These are phyloP conservation scores for Brachylomia viminalis DNA, from an alignment of 2,888 invertebrate species.

Conservation along the genomic window DNA sequence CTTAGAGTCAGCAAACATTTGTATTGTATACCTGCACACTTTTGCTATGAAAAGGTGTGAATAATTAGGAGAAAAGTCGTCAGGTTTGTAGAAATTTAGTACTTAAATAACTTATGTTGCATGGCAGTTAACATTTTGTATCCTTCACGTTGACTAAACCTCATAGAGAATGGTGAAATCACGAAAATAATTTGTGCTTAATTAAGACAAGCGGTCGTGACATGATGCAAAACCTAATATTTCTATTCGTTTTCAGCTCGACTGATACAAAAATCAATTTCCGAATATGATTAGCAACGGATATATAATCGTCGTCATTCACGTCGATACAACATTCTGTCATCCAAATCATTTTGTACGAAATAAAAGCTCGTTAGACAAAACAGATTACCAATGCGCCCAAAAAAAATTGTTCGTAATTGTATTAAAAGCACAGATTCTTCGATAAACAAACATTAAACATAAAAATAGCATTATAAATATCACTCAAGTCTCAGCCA, in stretches of 20 bases:
- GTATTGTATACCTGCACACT: background rate
- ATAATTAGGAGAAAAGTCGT: background rate
- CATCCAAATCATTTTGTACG: background rate
- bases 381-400: slow-evolving; percentile 21
- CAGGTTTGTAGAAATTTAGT: background rate
- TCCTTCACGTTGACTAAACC: background rate
- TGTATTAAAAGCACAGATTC: slow-evolving; percentile 14
- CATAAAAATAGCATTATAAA: slow-evolving; percentile 45
- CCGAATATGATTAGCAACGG: slow-evolving; percentile 1
- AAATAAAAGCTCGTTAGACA: slow-evolving; percentile 13
- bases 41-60: background rate
- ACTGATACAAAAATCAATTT: slow-evolving; percentile 15
- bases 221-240: background rate
- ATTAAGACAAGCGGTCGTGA: background rate
- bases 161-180: background rate
- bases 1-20: background rate
- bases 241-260: background rate
- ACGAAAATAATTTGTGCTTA: background rate
- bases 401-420: slow-evolving; percentile 9
- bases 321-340: background rate
- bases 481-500: slow-evolving; percentile 49
- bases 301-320: slow-evolving; percentile 9
- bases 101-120: background rate
- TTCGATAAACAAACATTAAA: slow-evolving; percentile 42
- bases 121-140: background rate